Evolutionary conservation across 30 jellyfish, hydroid and myxozoan genomes (phyloP).

Genomic region (Aurelia sp.): DNA sequence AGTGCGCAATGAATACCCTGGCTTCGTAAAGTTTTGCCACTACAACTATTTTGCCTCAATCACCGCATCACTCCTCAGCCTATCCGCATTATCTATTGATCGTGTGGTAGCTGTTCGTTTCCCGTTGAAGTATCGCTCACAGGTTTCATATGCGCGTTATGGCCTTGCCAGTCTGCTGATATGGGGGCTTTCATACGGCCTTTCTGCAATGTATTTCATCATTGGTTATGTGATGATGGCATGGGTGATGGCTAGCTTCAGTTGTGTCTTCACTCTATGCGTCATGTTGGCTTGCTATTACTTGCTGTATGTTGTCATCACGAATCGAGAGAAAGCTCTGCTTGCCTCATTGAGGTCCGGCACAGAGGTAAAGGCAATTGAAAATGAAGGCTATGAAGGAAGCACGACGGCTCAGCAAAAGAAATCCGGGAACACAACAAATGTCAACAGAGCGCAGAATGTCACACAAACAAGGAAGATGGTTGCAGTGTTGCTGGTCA

Average conservation of each 20-base stretch:
- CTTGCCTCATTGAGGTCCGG: conserved; percentile 1
- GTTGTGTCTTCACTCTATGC: conserved; percentile 49
- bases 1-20: conserved; percentile 29
- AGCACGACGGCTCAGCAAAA: not conserved
- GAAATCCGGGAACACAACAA: not conserved
- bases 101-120: conserved; percentile 66
- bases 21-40: conserved; percentile 44
- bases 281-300: conserved; percentile 50
- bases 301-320: conserved; percentile 43
- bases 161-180: conserved; percentile 26
- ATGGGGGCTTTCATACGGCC: conserved; percentile 58
- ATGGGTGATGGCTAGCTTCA: conserved; percentile 62
- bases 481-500: conserved; percentile 38
- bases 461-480: conserved; percentile 34
- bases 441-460: not conserved
- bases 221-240: conserved; percentile 72
- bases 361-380: not conserved
- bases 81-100: conserved; percentile 66
- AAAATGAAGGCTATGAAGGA: not conserved
- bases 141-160: conserved; percentile 34
- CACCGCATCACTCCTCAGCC: conserved; percentile 60
- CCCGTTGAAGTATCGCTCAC: conserved; percentile 62
- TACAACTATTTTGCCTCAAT: conserved; percentile 58
- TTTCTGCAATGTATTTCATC: conserved; percentile 54
- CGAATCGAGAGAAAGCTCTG: conserved; percentile 28